phyloP scores from a whole-genome alignment of 2,888 invertebrate species.

The Xestoiulus laeticollis region DNA sequence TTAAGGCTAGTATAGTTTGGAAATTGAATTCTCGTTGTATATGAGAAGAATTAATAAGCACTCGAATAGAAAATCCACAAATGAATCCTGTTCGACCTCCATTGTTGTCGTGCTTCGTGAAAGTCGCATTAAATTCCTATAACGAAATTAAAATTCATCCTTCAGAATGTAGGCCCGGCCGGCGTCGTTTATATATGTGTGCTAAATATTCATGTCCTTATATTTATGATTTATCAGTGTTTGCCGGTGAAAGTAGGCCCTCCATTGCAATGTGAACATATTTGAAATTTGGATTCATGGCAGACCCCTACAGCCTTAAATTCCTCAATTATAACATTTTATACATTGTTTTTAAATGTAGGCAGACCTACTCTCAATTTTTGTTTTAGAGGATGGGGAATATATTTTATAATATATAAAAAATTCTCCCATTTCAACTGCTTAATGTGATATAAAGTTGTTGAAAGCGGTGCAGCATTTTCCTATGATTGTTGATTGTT shows the following conservation, averaged over 20 bases:
- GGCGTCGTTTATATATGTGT: not conserved
- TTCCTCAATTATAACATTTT: not conserved
- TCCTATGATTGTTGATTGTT: not conserved
- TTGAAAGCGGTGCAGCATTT: not conserved
- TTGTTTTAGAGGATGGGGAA: not conserved
- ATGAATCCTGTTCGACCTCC: constrained; percentile 29
- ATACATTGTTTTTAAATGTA: not conserved
- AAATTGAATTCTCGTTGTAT: not conserved
- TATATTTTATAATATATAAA: not conserved
- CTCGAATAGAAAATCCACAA: not conserved
- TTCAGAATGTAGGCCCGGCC: constrained; percentile 15
- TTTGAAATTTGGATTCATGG: not conserved
- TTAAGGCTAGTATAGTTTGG: not conserved
- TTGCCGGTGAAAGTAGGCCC: constrained; percentile 8
- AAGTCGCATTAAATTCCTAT: not conserved
- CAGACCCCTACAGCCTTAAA: not conserved
- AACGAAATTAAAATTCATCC: constrained; percentile 27
- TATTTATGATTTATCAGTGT: constrained; percentile 4
- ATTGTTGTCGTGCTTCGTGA: not conserved
- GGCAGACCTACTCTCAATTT: constrained; percentile 29
- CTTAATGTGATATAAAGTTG: not conserved
- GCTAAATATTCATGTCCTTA: constrained; percentile 4
- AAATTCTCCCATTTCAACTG: not conserved
- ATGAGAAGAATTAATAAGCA: not conserved
- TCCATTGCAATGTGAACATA: not conserved